phyloP scores from a whole-genome alignment of 2,888 invertebrate genomes.

The Pedicia rivosa region DNA sequence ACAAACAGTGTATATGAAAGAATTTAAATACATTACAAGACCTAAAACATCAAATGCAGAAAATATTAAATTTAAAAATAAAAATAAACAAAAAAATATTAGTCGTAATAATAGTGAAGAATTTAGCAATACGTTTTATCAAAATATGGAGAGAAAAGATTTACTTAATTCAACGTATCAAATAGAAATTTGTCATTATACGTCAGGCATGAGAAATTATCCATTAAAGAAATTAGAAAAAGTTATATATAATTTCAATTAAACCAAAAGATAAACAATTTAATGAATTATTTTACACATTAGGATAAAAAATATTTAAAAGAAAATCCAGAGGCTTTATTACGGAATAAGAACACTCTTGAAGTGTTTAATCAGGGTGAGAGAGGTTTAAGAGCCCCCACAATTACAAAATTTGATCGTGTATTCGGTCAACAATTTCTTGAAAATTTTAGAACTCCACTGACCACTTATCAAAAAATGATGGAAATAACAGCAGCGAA shows the following conservation, averaged over 20 bases:
- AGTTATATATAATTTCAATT: not conserved
- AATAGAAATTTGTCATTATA: slow-evolving; percentile 3
- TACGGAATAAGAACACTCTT: too few species aligned
- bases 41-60: not conserved
- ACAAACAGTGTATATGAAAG: slow-evolving; percentile 8
- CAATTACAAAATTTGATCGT: too few species aligned
- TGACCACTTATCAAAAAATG: too few species aligned
- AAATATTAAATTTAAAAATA: too few species aligned
- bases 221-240: slow-evolving; percentile 5
- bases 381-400: too few species aligned
- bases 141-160: slow-evolving; percentile 8
- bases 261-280: not conserved
- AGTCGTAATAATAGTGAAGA: not conserved
- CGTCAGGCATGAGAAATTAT: slow-evolving; percentile 6
- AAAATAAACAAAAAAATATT: too few species aligned
- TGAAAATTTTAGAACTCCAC: too few species aligned
- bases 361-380: too few species aligned
- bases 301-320: not conserved
- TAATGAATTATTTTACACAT: not conserved
- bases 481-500: too few species aligned
- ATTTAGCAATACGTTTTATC: slow-evolving; percentile 6
- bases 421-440: too few species aligned
- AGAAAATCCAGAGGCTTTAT: not conserved
- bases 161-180: slow-evolving; percentile 8
- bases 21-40: slow-evolving; percentile 5